phyloP scores from a whole-genome alignment of 2,888 invertebrate genomes.

The Asteroscopus sphinx region DNA sequence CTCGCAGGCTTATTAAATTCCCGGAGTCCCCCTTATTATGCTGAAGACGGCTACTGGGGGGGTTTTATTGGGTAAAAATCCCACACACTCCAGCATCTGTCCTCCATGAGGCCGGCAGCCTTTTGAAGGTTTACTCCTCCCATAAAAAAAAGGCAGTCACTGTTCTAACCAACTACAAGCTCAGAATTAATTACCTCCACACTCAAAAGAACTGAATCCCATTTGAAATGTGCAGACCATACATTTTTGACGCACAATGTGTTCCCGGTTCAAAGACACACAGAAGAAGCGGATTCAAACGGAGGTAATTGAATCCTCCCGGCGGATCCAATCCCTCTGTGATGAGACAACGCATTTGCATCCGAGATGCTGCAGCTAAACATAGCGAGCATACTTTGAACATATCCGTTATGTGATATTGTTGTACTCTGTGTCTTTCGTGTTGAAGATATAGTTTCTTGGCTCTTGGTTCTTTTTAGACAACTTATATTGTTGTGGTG shows the following conservation, averaged over 20 bases:
- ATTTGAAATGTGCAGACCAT: conserved; percentile 8
- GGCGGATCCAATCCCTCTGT: conserved; percentile 61
- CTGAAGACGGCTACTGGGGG: too few relatives aligned
- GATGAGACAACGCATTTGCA: conserved; percentile 66
- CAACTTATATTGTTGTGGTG: too few relatives aligned
- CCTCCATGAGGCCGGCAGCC: too few relatives aligned
- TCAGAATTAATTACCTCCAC: conserved; percentile 8
- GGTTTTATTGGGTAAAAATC: too few relatives aligned
- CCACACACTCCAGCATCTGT: too few relatives aligned
- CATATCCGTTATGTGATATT: conserved; percentile 21
- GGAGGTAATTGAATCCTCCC: conserved; percentile 70
- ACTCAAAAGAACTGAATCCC: conserved; percentile 7
- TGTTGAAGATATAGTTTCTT: neutral
- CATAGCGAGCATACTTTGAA: conserved; percentile 46
- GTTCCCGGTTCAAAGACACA: conserved; percentile 27
- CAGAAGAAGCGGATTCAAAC: conserved; percentile 54
- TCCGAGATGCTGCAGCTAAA: conserved; percentile 66
- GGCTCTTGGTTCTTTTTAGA: neutral
- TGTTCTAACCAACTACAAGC: too few relatives aligned
- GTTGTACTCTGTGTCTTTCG: conserved; percentile 15
- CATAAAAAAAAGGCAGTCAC: too few relatives aligned
- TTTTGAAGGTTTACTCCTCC: too few relatives aligned
- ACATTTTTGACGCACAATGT: conserved; percentile 41
- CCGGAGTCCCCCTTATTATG: too few relatives aligned
- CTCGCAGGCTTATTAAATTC: too few relatives aligned